These are phyloP conservation scores for Semotilus atromaculatus DNA, from an alignment of 2,797 vertebrate species.

Conservation along the genomic window DNA sequence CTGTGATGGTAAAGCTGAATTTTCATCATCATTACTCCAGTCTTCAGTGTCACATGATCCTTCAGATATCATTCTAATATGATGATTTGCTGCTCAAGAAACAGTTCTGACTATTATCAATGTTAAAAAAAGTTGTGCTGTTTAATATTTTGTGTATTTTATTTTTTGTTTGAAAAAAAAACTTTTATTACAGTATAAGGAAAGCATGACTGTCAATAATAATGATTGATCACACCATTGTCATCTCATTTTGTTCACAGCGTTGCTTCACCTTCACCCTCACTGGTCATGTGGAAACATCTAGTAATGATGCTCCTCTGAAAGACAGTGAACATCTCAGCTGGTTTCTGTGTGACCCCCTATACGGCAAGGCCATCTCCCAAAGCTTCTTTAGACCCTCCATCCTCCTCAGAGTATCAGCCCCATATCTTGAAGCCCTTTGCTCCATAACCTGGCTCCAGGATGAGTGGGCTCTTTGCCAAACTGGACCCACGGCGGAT, in stretches of 20 bases:
- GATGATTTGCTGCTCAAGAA: background rate
- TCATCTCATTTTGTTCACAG: conserved; percentile 32
- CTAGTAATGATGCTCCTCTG: conserved; percentile 18
- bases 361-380: background rate
- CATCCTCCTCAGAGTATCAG: background rate
- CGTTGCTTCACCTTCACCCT: conserved; percentile 14
- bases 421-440: background rate
- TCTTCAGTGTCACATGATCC: background rate
- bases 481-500: conserved; percentile 90
- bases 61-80: background rate
- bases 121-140: background rate
- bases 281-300: conserved; percentile 1
- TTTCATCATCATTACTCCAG: background rate
- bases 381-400: conserved; percentile 1
- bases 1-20: background rate
- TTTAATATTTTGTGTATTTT: background rate
- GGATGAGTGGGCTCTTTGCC: conserved; percentile 84
- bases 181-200: background rate
- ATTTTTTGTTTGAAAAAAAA: no score
- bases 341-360: conserved; percentile 6
- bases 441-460: conserved; percentile 44
- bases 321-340: conserved; percentile 21
- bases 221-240: background rate
- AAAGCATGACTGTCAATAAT: background rate
- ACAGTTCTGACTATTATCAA: background rate